Base-by-base conservation (phyloP, 2,888 invertebrate species). In the Hyles lineata region DNA sequence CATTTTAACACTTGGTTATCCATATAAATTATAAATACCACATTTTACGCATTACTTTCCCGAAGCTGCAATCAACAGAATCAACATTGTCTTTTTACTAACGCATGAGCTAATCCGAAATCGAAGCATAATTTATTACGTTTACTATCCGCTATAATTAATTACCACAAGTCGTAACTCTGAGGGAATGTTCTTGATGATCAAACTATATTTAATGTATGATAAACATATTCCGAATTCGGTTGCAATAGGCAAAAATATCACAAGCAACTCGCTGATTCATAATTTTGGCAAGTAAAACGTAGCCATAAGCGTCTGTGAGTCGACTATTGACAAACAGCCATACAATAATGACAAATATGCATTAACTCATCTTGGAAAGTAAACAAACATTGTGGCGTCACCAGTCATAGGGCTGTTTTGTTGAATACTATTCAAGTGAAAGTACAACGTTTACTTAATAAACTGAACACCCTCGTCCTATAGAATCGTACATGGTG, bases 231-330 rank as follows among this genome's bases (percentile, higher is more conserved):
- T 84, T 85, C 87, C 85, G 79, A 88, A 88, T 85, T 83, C 83
- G 86, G 88, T 82, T 80, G 78, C 86, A 86, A 86, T 84, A 83
- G 78, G 80, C 84, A 78, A 79, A 87, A 90, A 90, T 91, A 89
- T 78, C 79, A 80, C 74, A 78, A 84, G 80, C n/a, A 84, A 83
- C 80, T 79, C 72, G 67, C 23, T 71, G 70, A 71, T 60, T 71
- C 70, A 71, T 60, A 59, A 43, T 35, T 62, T 70, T 70, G 62
- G 70, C 70, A 70, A 70, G 61, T 55, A 70, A 70, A 62, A 62
- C 8, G 32, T 19, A 25, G n/a, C 70, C 60, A 73, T 70, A 61
- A 60, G 32, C 25, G 55, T 5, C 9, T 58, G 52, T 58, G 62
- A 70, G 70, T 73, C 73, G 29, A 70, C 21, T 70, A 23, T 70